Base-by-base conservation (phyloP, 1,140 invertebrate genomes). In the Leptestheria dahalacensis region DNA sequence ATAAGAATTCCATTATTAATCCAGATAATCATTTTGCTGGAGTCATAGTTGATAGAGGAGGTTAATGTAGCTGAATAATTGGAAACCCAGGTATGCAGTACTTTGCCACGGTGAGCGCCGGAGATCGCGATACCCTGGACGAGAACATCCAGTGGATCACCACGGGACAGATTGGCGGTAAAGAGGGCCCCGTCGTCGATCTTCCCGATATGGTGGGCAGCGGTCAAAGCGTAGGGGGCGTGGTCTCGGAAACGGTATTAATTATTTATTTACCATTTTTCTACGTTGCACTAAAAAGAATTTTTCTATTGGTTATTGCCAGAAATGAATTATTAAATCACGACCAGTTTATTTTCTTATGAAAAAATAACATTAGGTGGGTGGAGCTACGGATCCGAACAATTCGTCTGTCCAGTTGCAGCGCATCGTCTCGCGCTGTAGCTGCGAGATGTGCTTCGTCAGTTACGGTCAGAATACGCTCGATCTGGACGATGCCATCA, bases 391-490 rank as follows among this genome's bases (percentile, higher is more conserved):
- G 51, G 77, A 75, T 54, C 70, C 72, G 21, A 73, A 76, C 58
- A 64, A 74, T 57, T 66, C 71, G 26, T 67, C 70, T 48, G 66
- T 74, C 52, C 76, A 74, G 74, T 73, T 97, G 3, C 94, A 98
- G 76, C 77, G 95, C 50, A 97, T 98, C 62, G 92, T 97, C 12
- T 97, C 93, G 0, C 77, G 94, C 4, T 99, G 96, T 74, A 88
- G 87, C 68, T 98, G 95, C 73, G 93, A 98, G 73, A 95, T 99
- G 73, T 96, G 93, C 71, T 99, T 96, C 71, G 92, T 91, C 29
- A 87, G 88, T 57, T 97, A 96, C 69, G 88, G 89, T 12, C 89
- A 94, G 67, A 78, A 76, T 59, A 81, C 79, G 24, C 74, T 90
- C 18, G 85, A 89, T 71, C 53, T 82, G 9, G 76, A 79, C 12